These are phyloP conservation scores for Alcis repandata DNA, from an alignment of 2,888 invertebrate genomes.

Conservation along the genomic window DNA sequence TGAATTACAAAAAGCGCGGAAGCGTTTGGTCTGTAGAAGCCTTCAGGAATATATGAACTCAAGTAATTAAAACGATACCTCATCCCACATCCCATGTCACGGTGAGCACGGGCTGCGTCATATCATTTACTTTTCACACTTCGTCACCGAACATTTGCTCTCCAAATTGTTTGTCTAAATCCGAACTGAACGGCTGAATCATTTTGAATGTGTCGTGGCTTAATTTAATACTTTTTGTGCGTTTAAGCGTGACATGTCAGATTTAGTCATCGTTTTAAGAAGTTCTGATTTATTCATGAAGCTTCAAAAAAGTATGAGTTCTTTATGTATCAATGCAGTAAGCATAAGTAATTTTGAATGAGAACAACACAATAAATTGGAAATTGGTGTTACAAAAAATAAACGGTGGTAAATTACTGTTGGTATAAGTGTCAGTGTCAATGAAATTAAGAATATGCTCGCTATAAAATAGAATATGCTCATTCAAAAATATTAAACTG, in stretches of 20 bases:
- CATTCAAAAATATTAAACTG: too few relatives aligned
- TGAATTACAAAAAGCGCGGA: too few relatives aligned
- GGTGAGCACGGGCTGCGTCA: conserved; percentile 8
- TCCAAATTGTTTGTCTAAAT: conserved; percentile 47
- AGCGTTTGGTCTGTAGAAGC: too few relatives aligned
- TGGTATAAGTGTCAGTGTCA: too few relatives aligned
- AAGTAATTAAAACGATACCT: conserved; percentile 8
- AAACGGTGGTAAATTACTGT: too few relatives aligned
- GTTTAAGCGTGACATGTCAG: conserved; percentile 2
- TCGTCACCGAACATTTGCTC: conserved; percentile 49
- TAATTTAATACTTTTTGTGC: neutral
- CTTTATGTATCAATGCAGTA: too few relatives aligned
- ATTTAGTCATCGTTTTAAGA: neutral
- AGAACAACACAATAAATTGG: too few relatives aligned
- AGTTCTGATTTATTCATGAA: conserved; percentile 8
- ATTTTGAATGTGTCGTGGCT: conserved; percentile 17
- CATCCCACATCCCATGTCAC: conserved; percentile 1
- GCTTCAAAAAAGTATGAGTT: neutral
- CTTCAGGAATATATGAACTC: conserved; percentile 3
- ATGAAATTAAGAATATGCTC: too few relatives aligned
- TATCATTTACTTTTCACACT: conserved; percentile 38
- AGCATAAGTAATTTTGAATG: too few relatives aligned
- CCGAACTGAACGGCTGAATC: conserved; percentile 23
- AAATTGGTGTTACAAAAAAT: too few relatives aligned
- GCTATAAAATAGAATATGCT: too few relatives aligned